Evolutionary conservation across 2,797 vertebrate genomes (phyloP), one percentile per base, ranked within the genome.

Genomic region (Coracias cyanogaster): DNA sequence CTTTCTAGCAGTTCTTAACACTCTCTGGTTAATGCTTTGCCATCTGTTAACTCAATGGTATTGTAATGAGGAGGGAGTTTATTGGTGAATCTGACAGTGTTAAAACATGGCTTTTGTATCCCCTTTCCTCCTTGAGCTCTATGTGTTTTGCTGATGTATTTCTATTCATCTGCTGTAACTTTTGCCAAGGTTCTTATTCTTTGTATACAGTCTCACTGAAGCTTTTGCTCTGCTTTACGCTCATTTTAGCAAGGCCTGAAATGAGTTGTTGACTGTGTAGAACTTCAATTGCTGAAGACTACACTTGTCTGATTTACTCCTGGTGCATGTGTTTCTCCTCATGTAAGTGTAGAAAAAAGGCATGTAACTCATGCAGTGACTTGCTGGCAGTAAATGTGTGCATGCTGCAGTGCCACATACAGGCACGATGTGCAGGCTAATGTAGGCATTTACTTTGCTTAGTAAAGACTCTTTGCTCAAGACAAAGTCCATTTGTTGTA

Each of bases 11-110:
- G 72, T 78, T 89, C 54, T 89, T 16, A 5, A 85, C 95, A 94
- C 82, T 76, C 55, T 80, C 93, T 92, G 90, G 89, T 92, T 97
- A 94, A 93, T 95, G 89, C 80, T 96, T 95, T 90, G 90, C 95
- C 97, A 97, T 97, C 95, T 97, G 94, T 91, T 93, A 86, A 54
- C 81, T 82, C 70, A 79, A 67, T 94, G 94, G 76, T 86, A 24
- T 2, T 79, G 67, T 93, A 94, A 94, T 60, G 84, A 95, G 77
- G 79, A 79, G 69, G 60, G 83, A 84, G 83, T 81, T 67, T 52
- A 69, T 57, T 82, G 77, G 86, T 90, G 52, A 51, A 43, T 58
- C 46, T 86, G 80, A 54, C 71, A 92, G 76, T 8, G 6, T 69
- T 91, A 89, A 72, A 97, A 65, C 74, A 54, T 14, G 43, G 43